phyloP scores from a whole-genome alignment of 2,113 vertebrate species.

The Brachirus orientalis region DNA sequence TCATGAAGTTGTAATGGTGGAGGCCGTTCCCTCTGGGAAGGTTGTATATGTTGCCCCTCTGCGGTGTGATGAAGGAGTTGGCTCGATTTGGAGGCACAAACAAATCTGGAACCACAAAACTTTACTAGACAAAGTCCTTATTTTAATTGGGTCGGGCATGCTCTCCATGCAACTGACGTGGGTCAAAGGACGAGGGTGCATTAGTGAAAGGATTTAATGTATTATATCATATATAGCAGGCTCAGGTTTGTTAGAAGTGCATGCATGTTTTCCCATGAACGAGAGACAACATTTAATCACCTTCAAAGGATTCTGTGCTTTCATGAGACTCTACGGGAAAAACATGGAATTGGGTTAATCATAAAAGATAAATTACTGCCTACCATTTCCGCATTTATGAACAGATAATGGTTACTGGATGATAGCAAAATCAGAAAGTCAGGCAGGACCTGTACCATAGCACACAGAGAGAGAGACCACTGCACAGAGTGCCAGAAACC shows the following conservation, averaged over 20 bases:
- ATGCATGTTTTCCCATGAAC: constrained; percentile 66
- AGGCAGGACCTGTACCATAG: constrained; percentile 59
- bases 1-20: constrained; percentile 47
- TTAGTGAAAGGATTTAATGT: constrained; percentile 5
- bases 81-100: constrained; percentile 71
- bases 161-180: background rate
- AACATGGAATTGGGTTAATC: constrained; percentile 59
- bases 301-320: constrained; percentile 82
- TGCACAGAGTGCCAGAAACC: constrained; percentile 64
- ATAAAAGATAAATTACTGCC: constrained; percentile 19
- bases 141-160: background rate
- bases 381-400: background rate
- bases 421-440: no score
- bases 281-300: constrained; percentile 67
- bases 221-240: no score
- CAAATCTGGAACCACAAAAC: constrained; percentile 68
- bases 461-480: constrained; percentile 64
- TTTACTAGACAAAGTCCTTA: constrained; percentile 21
- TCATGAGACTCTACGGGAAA: constrained; percentile 80
- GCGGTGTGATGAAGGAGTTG: constrained; percentile 72
- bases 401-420: background rate
- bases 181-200: background rate
- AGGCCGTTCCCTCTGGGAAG: constrained; percentile 32
- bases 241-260: constrained; percentile 25
- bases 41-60: constrained; percentile 32